A percentile compares a stretch with the other conserved stretches of the same genome.
phyloP scores from a whole-genome alignment of 2,888 invertebrate species.

The Drosophila limbata region DNA sequence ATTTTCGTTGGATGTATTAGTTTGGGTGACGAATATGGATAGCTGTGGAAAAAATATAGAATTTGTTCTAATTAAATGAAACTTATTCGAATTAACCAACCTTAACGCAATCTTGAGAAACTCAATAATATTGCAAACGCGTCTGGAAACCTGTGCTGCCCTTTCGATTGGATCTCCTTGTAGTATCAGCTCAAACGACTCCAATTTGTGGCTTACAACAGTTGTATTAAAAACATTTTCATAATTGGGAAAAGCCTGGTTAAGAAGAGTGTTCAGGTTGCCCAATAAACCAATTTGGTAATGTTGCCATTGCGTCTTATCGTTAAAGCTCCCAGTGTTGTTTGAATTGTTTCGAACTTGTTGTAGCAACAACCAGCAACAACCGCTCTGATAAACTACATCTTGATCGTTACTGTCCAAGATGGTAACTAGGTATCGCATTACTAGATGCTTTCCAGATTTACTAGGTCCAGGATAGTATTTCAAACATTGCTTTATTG shows the following conservation, averaged over 20 bases:
- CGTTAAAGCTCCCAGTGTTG: constrained; percentile 6
- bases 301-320: constrained; percentile 48
- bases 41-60: constrained; percentile 29
- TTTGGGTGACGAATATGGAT: constrained; percentile 49
- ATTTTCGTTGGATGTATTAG: constrained; percentile 41
- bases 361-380: constrained; percentile 61
- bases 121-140: constrained; percentile 55
- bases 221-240: constrained; percentile 1
- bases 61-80: not conserved
- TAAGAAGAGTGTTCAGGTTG: constrained; percentile 37
- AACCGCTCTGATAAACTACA: constrained; percentile 49
- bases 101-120: constrained; percentile 54
- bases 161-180: constrained; percentile 53
- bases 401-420: constrained; percentile 49
- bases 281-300: constrained; percentile 49
- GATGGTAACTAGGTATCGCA: constrained; percentile 33
- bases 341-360: constrained; percentile 38
- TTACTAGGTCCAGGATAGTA: constrained; percentile 62
- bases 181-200: constrained; percentile 29
- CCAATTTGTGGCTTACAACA: constrained; percentile 3
- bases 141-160: constrained; percentile 35
- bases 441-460: constrained; percentile 28
- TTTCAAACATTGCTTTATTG: constrained; percentile 46
- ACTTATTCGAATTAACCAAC: constrained; percentile 17
- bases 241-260: constrained; percentile 18